These are phyloP conservation scores for Podabrus alpinus DNA, from an alignment of 2,888 invertebrate genomes.

Conservation along the genomic window DNA sequence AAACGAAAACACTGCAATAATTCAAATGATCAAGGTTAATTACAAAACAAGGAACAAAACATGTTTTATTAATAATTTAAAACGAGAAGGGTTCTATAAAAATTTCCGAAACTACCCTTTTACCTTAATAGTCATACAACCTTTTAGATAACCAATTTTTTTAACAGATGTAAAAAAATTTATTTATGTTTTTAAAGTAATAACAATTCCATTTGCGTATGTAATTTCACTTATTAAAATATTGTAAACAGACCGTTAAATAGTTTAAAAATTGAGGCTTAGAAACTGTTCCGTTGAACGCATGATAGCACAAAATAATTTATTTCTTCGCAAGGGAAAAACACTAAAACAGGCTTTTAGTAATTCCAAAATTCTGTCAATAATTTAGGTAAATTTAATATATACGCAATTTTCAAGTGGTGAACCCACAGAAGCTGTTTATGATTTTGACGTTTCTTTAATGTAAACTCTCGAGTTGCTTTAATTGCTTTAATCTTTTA, in stretches of 20 bases:
- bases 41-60: too few species aligned
- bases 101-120: too few species aligned
- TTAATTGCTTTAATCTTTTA: background rate
- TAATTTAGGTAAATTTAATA: background rate
- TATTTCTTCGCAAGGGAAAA: background rate
- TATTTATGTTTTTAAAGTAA: background rate
- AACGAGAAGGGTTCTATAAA: too few species aligned
- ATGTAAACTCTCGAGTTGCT: background rate
- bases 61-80: too few species aligned
- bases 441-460: background rate
- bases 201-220: background rate
- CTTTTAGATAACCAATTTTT: too few species aligned
- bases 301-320: background rate
- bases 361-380: background rate
- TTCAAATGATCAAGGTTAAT: too few species aligned
- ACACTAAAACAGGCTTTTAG: background rate
- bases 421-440: background rate
- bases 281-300: constrained; percentile 2
- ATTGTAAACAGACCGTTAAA: constrained; percentile 13
- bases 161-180: background rate
- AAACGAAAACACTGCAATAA: background rate
- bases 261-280: background rate
- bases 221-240: background rate
- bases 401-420: background rate
- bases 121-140: too few species aligned